phyloP scores from a whole-genome alignment of 2,888 invertebrate species.

The Chymomyza procnemis region DNA sequence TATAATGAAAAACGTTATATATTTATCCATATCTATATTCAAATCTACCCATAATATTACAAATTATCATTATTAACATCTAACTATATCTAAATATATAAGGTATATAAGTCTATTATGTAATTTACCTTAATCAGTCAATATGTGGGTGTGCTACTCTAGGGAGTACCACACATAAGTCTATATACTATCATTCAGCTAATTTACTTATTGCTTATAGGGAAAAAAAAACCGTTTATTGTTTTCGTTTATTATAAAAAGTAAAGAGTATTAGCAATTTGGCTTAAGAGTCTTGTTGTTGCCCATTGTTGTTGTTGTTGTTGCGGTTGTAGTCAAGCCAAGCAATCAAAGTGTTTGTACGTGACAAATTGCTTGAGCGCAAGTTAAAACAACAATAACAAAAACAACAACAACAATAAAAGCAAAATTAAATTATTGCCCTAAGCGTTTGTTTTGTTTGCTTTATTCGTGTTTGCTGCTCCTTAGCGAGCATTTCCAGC shows the following conservation, averaged over 20 bases:
- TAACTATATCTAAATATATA: too few species aligned
- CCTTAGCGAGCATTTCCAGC: neutral
- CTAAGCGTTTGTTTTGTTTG: constrained; percentile 42
- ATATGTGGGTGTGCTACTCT: too few species aligned
- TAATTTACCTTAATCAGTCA: too few species aligned
- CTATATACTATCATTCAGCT: too few species aligned
- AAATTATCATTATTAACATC: too few species aligned
- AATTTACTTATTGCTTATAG: too few species aligned
- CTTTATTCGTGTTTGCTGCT: constrained; percentile 14
- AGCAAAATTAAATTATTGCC: constrained; percentile 62
- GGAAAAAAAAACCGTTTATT: neutral
- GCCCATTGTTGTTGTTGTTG: constrained; percentile 29
- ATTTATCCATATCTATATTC: too few species aligned
- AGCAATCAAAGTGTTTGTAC: constrained; percentile 75
- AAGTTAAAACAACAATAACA: constrained; percentile 63
- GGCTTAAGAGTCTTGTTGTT: neutral
- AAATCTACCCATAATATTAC: too few species aligned
- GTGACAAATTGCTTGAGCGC: constrained; percentile 78
- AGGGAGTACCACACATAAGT: too few species aligned
- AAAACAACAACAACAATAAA: constrained; percentile 25
- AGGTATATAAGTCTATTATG: too few species aligned
- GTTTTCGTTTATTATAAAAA: neutral
- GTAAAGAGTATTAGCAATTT: neutral
- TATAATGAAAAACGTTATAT: too few species aligned
- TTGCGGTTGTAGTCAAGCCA: constrained; percentile 43